Conservation (phyloP, 2,113 vertebrate species). For the Trichomycterus rosablanca region DNA sequence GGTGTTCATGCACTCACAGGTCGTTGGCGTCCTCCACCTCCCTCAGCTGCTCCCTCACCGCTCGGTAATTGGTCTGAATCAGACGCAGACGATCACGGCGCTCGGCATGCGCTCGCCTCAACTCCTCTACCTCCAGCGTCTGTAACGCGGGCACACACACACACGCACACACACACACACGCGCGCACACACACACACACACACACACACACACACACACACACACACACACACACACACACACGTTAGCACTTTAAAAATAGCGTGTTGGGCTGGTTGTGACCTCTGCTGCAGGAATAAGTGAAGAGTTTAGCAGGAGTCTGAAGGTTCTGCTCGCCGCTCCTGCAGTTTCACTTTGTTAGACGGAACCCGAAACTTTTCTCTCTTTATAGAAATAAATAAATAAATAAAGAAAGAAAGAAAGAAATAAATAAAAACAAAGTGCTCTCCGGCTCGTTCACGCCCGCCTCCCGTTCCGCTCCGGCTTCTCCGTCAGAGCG, state of each 20-base stretch:
- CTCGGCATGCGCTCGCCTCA: slow-evolving; percentile 76
- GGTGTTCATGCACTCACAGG: slow-evolving; percentile 67
- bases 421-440: too few relatives aligned
- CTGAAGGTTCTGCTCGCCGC: too few relatives aligned
- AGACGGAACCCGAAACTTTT: neutral
- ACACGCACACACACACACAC: slow-evolving; percentile 9
- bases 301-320: too few relatives aligned
- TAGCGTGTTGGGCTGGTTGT: too few relatives aligned
- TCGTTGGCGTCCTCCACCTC: slow-evolving; percentile 71
- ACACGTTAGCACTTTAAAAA: too few relatives aligned
- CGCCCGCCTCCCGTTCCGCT: slow-evolving; percentile 16
- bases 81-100: slow-evolving; percentile 74
- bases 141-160: slow-evolving; percentile 61
- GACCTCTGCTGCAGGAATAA: too few relatives aligned
- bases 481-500: slow-evolving; percentile 11
- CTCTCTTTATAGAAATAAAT: too few relatives aligned
- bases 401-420: too few relatives aligned
- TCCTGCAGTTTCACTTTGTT: slow-evolving; percentile 15
- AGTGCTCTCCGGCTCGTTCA: slow-evolving; percentile 21
- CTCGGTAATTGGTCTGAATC: slow-evolving; percentile 84
- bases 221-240: too few relatives aligned
- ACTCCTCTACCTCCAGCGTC: slow-evolving; percentile 78
- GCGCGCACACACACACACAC: too few relatives aligned
- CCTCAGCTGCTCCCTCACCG: slow-evolving; percentile 80
- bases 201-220: too few relatives aligned